Conservation (phyloP, 2,113 vertebrate genomes). For the Numenius arquata region DNA sequence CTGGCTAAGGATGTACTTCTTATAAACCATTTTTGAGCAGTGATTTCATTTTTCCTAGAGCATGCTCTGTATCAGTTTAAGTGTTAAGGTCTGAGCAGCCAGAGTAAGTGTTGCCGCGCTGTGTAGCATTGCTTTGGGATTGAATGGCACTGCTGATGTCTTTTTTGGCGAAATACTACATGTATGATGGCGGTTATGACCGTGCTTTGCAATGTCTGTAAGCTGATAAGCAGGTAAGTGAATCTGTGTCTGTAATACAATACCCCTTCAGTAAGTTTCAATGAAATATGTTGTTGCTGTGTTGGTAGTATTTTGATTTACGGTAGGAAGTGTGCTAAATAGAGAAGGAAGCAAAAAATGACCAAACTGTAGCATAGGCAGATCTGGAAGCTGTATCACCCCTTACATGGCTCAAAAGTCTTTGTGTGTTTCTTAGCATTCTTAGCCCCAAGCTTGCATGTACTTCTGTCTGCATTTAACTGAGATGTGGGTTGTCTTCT, state of each 20-base stretch:
- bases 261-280: not conserved
- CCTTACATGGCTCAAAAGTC: not conserved
- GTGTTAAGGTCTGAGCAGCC: not conserved
- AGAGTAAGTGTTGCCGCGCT: not conserved
- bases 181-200: not conserved
- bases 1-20: conserved; percentile 19
- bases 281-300: not conserved
- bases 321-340: not conserved
- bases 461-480: not conserved
- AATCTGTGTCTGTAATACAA: not conserved
- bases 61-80: not conserved
- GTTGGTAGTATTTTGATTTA: not conserved
- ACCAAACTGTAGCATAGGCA: not conserved
- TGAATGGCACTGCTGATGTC: not conserved
- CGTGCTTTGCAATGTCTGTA: not conserved
- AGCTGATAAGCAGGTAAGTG: not conserved
- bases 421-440: not conserved
- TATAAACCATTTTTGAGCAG: conserved; percentile 34
- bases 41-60: conserved; percentile 36
- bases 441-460: not conserved
- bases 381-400: not conserved
- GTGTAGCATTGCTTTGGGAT: not conserved
- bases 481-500: not conserved
- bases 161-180: not conserved
- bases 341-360: not conserved